These are phyloP conservation scores for Tenualosa thibaudeaui DNA, from an alignment of 2,797 vertebrate genomes.

Conservation along the genomic window DNA sequence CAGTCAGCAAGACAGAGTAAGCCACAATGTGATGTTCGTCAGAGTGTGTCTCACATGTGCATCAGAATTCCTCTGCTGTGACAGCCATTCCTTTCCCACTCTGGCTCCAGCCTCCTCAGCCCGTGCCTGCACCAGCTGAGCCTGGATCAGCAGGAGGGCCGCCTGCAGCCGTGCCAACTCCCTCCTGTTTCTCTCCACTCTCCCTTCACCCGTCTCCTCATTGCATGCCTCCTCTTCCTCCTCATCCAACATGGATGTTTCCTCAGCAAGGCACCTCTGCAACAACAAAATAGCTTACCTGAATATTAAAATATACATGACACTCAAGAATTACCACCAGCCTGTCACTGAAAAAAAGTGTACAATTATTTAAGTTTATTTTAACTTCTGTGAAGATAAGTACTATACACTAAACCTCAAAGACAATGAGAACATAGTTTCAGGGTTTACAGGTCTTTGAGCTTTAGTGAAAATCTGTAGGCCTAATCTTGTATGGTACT, in stretches of 20 bases:
- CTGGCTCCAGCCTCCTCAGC: conserved; percentile 75
- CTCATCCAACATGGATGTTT: conserved; percentile 67
- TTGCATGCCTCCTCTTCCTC: conserved; percentile 32
- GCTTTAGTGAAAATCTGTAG: not conserved
- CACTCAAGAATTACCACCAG: too few species aligned
- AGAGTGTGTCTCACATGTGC: conserved; percentile 63
- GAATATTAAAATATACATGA: too few species aligned
- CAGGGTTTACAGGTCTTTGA: not conserved
- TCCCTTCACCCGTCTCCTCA: conserved; percentile 49
- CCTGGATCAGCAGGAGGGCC: conserved; percentile 79
- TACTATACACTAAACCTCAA: not conserved
- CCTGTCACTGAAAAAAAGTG: too few species aligned
- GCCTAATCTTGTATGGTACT: not conserved
- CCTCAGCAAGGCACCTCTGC: conserved; percentile 53
- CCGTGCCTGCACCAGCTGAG: conserved; percentile 79
- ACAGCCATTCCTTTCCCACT: conserved; percentile 76
- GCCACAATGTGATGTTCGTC: too few species aligned
- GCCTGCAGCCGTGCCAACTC: conserved; percentile 84
- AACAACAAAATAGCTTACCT: not conserved
- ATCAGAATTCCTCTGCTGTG: conserved; percentile 68
- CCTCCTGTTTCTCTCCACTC: conserved; percentile 66
- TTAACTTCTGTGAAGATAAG: too few species aligned
- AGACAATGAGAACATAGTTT: too few species aligned
- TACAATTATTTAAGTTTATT: too few species aligned
- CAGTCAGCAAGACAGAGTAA: too few species aligned